Base-by-base conservation (phyloP, 2,888 invertebrate species). In the Thalpophila matura region DNA sequence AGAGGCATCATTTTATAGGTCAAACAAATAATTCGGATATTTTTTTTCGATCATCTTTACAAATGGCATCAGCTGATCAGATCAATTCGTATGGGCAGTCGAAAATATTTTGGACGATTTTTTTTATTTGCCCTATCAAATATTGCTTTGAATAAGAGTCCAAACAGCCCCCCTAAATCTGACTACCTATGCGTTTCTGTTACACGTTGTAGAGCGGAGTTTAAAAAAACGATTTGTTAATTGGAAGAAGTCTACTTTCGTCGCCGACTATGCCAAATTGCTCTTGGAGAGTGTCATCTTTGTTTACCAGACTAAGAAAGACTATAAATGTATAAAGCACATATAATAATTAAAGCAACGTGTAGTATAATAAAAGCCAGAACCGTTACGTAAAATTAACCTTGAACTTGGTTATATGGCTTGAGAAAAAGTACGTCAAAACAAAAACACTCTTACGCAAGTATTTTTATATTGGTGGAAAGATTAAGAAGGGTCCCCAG, bases 391-490 rank as follows among this genome's bases (percentile, higher is more conserved):
- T 2, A 12, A 26, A 37, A 38, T 20, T 42, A 20, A 33, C 40
- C 33, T 20, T 47, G 42, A 59, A 29, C 33, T 61, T 16, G n/a
- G n/a, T 4, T n/a, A 24, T 18, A 10, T 1, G 33, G 16, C 4
- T 29, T 9, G 14, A 12, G 26, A 16, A 49, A 60, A 26, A 29
- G 20, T 31, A n/a, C 5, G 40, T 4, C 60, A 47, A 43, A 68
- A 72, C 43, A 68, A 72, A 58, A 66, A 49, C 42, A 45, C 18
- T 24, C 3, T 9, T 40, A 46, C 54, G 18, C 16, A 59, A 65
- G 33, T 12, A 20, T 38, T 40, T n/a, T 51, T 20, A 12, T 24
- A 51, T 42, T 12, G 38, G 20, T 59, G 9, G 22, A 14, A 40
- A 37, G 59, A 40, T 59, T 45, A 50, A 9, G 40, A 9, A 43